Base-by-base conservation (phyloP, 2,113 vertebrate genomes). In the Dolichotis patagonum region DNA sequence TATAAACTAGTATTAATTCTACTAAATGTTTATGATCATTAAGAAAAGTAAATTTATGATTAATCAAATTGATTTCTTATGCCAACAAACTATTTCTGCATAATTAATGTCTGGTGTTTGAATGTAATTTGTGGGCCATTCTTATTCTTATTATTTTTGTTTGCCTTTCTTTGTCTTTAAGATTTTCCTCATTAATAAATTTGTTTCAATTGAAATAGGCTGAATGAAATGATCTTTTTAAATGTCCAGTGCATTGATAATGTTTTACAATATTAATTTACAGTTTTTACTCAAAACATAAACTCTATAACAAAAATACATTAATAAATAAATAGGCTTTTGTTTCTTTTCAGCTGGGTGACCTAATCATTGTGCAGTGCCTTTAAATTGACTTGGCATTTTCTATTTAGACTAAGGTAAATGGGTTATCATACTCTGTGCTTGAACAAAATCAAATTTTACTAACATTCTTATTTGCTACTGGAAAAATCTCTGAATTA, bases 351-450 rank as follows among this genome's bases (percentile, higher is more conserved):
- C 90, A 19, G 52, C 5, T 30, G 14, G 65, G 19, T 80, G 30
- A 90, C n/a, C n/a, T 73, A 73, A 73, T 90, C 30, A 71, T 52
- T 81, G 35, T 81, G 1, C 73, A 91, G 38, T 52, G 73, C 38
- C 19, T 87, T 77, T 82, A 91, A 81, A 91, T 83, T 9, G 58
- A 52, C 11, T 63, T 82, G 11, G 71, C 1, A 82, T 54, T 92
- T 97, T 97, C 96, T 24, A 28, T 43, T 54, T 38, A 49, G 56
- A 81, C 90, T 92, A 97, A 97, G 85, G 43, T 69, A 98, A 98
- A 96, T 3, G 41, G 4, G 85, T 82, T 83, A 96, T 14, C 10
- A 35, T 20, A 10, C 20, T 65, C 26, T 86, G 54, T 90, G 73
- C 56, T 80, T 97, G 41, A 77, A 75, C 43, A 58, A 26, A 62